phyloP scores from a whole-genome alignment of 2,113 vertebrate species.

The Desmodus rotundus region DNA sequence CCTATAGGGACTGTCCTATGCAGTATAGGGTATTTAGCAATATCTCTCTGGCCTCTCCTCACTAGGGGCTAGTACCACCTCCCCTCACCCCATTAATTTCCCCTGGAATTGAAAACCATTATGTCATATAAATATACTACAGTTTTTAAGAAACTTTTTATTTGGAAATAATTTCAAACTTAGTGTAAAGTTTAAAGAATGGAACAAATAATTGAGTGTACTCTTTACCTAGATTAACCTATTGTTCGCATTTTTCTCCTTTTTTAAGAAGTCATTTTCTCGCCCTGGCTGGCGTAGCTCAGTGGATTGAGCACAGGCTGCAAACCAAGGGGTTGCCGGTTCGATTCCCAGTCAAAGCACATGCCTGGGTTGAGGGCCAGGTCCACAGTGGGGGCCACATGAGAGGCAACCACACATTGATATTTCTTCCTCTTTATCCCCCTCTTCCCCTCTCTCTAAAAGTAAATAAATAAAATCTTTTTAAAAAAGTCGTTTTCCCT shows the following conservation, averaged over 20 bases:
- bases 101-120: background rate
- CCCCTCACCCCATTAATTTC: background rate
- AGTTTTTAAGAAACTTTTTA: background rate
- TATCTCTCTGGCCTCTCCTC: background rate
- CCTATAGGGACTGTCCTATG: background rate
- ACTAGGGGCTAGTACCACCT: rapidly evolving
- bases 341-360: too few relatives aligned
- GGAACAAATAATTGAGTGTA: background rate
- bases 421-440: too few relatives aligned
- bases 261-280: background rate
- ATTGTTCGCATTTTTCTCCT: background rate
- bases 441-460: too few relatives aligned
- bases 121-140: background rate
- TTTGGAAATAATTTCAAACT: background rate
- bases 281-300: too few relatives aligned
- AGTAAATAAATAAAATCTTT: too few relatives aligned
- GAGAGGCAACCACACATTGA: too few relatives aligned
- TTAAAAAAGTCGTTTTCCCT: background rate
- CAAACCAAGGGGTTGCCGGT: too few relatives aligned
- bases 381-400: too few relatives aligned
- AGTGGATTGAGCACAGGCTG: too few relatives aligned
- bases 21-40: background rate
- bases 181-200: background rate
- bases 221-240: background rate
- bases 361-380: too few relatives aligned